Percentiles rank a stretch among this genome's conserved stretches.
These are phyloP conservation scores for Vollenhovia emeryi DNA, from an alignment of 1,140 invertebrate genomes.

Conservation along the genomic window DNA sequence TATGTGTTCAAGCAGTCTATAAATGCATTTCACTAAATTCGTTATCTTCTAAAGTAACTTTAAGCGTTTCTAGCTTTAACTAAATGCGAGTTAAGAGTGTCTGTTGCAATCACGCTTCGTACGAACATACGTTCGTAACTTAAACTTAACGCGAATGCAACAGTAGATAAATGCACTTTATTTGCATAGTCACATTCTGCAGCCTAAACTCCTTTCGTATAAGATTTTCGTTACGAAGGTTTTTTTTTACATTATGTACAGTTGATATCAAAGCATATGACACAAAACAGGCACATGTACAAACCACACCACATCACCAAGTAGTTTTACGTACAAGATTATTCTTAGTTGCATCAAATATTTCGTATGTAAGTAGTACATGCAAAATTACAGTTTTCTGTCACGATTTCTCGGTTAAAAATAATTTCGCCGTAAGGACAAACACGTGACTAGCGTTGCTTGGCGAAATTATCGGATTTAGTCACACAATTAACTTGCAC, in stretches of 20 bases:
- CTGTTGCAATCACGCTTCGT: neutral
- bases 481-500: too few relatives aligned
- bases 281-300: too few relatives aligned
- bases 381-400: neutral
- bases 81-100: neutral
- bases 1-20: neutral
- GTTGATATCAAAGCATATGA: neutral
- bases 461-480: constrained; percentile 3
- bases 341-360: neutral
- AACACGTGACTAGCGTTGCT: neutral
- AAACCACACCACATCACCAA: neutral
- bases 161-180: neutral
- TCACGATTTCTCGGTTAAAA: neutral
- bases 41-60: neutral
- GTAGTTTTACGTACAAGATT: constrained; percentile 4
- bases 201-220: neutral
- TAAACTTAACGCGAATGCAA: neutral
- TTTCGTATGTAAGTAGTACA: neutral
- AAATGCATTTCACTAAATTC: neutral
- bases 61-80: neutral
- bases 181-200: neutral
- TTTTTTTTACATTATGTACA: too few relatives aligned
- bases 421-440: neutral
- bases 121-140: neutral
- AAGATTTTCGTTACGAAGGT: neutral